Conservation (phyloP, 2,888 invertebrate genomes). For the Agelastica alni region DNA sequence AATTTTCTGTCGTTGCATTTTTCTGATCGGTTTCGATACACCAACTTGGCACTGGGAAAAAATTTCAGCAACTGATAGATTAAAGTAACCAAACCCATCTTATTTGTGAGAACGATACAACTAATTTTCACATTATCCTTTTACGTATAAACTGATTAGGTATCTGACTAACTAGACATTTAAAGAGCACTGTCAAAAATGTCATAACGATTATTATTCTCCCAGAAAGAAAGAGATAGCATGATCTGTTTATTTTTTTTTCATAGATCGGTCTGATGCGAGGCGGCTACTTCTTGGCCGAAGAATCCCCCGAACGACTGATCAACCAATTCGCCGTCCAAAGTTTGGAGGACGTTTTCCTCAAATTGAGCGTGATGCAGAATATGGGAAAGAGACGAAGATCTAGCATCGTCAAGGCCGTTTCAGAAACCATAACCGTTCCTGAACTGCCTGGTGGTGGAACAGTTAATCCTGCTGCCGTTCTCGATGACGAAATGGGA, state of each 20-base stretch:
- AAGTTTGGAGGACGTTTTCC: constrained; percentile 79
- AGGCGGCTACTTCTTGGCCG: constrained; percentile 82
- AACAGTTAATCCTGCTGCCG: constrained; percentile 61
- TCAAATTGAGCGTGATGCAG: constrained; percentile 79
- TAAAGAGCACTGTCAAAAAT: too few relatives aligned
- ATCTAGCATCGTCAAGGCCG: constrained; percentile 78
- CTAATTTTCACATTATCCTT: too few relatives aligned
- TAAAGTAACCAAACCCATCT: too few relatives aligned
- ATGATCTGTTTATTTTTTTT: not conserved
- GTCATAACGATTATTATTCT: too few relatives aligned
- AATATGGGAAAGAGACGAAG: constrained; percentile 80
- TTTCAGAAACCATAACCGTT: constrained; percentile 69
- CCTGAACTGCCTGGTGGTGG: constrained; percentile 63
- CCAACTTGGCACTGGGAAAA: too few relatives aligned
- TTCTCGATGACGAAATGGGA: constrained; percentile 68
- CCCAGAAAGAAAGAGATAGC: too few relatives aligned
- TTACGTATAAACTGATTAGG: too few relatives aligned
- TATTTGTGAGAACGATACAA: too few relatives aligned
- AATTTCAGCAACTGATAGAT: too few relatives aligned
- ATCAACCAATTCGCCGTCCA: constrained; percentile 73
- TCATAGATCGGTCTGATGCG: constrained; percentile 82
- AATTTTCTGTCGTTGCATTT: constrained; percentile 83
- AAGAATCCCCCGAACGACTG: constrained; percentile 75
- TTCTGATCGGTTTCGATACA: too few relatives aligned
- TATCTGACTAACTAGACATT: too few relatives aligned